Evolutionary conservation across 2,888 invertebrate genomes (phyloP), one percentile per base, ranked within the genome.

Genomic region (Apamea sordens): DNA sequence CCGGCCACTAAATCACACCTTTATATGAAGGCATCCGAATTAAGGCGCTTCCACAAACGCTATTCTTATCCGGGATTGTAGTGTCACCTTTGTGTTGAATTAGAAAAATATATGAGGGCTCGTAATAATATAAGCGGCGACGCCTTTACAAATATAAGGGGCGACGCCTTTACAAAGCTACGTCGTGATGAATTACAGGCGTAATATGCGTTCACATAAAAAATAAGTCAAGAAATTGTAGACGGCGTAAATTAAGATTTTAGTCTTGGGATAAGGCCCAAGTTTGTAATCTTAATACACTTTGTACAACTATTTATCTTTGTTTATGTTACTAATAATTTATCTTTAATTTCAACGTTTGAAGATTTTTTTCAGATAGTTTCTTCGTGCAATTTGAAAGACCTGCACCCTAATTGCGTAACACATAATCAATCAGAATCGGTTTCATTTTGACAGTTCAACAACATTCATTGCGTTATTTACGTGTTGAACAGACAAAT

Each of bases 1-100:
- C 84, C 74, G 78, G 86, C 77, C 83, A 90, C 88, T 93, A 93
- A 93, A 93, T 93, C 93, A 93, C 90, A 91, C 91, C 91, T 92
- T 93, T 92, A 91, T 91, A 91, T 88, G 89, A 89, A 91, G 88
- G 79, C 84, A 82, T 87, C 88, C 84, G 91, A 89, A 92, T 91
- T 91, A 90, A 84, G 85, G 87, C 83, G 83, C 83, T 82, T 83
- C 80, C 83, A 84, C 78, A 80, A 82, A 79, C 75, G 86, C 85
- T 84, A 83, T 82, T 85, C 80, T 84, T 89, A 86, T 80, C 80
- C 79, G 78, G 80, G 76, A 88, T 86, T 83, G 88, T 86, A 86
- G 82, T 89, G 88, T 80, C 84, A 79, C 81, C 85, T 79, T 88
- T 86, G 79, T 80, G 82, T 88, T 86, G 80, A 84, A 89, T 89